These are phyloP conservation scores for Tetrapedia diversipes DNA, from an alignment of 2,888 invertebrate species.

Conservation along the genomic window DNA sequence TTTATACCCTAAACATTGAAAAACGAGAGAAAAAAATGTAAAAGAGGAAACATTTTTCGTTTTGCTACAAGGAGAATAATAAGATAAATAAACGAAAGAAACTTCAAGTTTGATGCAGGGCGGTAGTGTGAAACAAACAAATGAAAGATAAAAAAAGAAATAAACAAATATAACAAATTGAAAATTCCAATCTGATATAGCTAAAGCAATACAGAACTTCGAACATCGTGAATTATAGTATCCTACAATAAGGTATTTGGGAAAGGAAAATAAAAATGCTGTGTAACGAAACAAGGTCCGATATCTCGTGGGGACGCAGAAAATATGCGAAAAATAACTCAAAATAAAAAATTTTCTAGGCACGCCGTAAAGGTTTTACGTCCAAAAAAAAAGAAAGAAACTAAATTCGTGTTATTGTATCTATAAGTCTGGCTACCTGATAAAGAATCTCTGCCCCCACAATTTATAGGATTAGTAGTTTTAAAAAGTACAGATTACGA, in stretches of 20 bases:
- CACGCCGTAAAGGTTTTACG: constrained; percentile 48
- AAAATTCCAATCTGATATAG: constrained; percentile 41
- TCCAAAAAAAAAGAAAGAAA: constrained; percentile 26
- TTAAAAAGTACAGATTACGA: constrained; percentile 75
- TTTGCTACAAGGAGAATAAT: constrained; percentile 34
- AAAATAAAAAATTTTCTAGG: constrained; percentile 18
- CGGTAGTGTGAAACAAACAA: constrained; percentile 42
- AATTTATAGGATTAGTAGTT: constrained; percentile 77
- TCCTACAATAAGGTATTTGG: constrained; percentile 46
- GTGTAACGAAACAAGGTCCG: constrained; percentile 40
- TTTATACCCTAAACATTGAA: constrained; percentile 57
- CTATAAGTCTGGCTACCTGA: constrained; percentile 55
- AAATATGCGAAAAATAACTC: neutral
- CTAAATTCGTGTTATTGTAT: constrained; percentile 54
- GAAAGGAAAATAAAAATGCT: constrained; percentile 23
- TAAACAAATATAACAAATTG: constrained; percentile 19
- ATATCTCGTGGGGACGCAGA: constrained; percentile 56
- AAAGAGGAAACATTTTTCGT: constrained; percentile 23
- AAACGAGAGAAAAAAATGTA: neutral
- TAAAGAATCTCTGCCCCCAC: constrained; percentile 61
- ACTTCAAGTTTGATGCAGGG: constrained; percentile 30
- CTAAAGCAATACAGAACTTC: constrained; percentile 42
- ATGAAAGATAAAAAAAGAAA: constrained; percentile 18
- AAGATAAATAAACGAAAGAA: neutral
- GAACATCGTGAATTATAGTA: constrained; percentile 41